Base-by-base conservation (phyloP, 2,888 invertebrate genomes). In the Chironomus tentans region DNA sequence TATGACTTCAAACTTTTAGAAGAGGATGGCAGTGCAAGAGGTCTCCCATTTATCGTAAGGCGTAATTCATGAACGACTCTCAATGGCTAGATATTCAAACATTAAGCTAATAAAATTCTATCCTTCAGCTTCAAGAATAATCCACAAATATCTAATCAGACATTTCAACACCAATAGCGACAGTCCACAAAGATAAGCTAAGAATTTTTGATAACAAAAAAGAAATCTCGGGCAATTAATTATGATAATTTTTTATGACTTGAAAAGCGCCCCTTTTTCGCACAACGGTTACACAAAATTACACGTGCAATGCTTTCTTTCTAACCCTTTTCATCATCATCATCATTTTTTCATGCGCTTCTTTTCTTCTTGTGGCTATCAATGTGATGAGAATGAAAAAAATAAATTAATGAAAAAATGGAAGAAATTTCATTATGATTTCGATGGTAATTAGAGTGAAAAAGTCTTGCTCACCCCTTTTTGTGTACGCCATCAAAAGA, bases 211-310 rank as follows among this genome's bases (percentile, higher is more conserved):
- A 38, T 50, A 50, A 71, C 22, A 22, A 71, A 71, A n/a, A n/a
- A 22, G 13, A 73, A 73, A 73, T 73, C 72, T 73, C 62, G 38
- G 61, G 61, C 72, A 73, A 73, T 73, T 73, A 61, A 73, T 73
- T 73, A 61, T 73, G 28, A 73, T 73, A 73, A 73, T 73, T 73
- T 71, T 71, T 73, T 73, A 73, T 46, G 62, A 61, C 72, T 62
- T 28, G 22, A 61, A 38, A 73, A 24, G 65, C 61, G 48, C 62
- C 72, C 71, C 24, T 65, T 65, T 65, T 65, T 12, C n/a, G 21
- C 65, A 24, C 18, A 46, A 74, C 74, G 22, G 74, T 65, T 73
- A 61, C 62, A 38, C 10, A 65, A 48, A 65, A 74, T 28, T 74
- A 48, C 74, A 74, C 74, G 74, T 74, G 74, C 47, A 74, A 61